phyloP scores from a whole-genome alignment of 2,797 vertebrate genomes.

The Hydrocynus forskahlii region DNA sequence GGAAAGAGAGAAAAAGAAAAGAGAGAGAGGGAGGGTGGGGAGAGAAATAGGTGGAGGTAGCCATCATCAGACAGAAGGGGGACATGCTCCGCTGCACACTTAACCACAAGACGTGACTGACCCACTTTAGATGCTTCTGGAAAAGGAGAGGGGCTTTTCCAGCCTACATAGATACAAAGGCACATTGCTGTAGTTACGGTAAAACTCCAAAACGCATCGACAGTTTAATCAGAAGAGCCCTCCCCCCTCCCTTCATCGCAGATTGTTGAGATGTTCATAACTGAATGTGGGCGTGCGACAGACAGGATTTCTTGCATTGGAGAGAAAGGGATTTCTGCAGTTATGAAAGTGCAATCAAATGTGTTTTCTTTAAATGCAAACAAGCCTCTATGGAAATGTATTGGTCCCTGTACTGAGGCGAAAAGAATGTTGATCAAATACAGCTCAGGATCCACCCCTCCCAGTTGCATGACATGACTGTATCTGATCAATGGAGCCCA shows the following conservation, averaged over 20 bases:
- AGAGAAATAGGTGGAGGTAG: constrained; percentile 39
- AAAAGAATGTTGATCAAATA: constrained; percentile 6
- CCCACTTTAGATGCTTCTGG: constrained; percentile 79
- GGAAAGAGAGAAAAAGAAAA: background rate
- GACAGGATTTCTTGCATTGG: constrained; percentile 38
- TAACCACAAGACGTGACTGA: constrained; percentile 73
- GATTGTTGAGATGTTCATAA: constrained; percentile 35
- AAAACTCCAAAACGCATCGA: constrained; percentile 46
- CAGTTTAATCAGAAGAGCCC: constrained; percentile 18
- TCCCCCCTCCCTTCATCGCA: constrained; percentile 19
- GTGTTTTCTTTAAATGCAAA: constrained; percentile 15
- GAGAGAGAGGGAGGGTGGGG: constrained; percentile 7
- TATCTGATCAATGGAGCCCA: constrained; percentile 6
- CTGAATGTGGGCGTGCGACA: constrained; percentile 26
- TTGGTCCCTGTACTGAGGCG: background rate
- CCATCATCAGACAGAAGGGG: constrained; percentile 49
- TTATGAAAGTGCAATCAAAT: constrained; percentile 39
- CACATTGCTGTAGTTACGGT: constrained; percentile 54
- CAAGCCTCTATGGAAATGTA: background rate
- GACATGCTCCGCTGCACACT: constrained; percentile 57
- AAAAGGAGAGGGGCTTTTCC: constrained; percentile 78
- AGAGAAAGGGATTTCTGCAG: constrained; percentile 8
- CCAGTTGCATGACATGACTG: background rate
- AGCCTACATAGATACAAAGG: constrained; percentile 58
- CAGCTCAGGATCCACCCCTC: constrained; percentile 5